Evolutionary conservation across 1,140 invertebrate genomes (phyloP).

Genomic region (Gerris buenoi): DNA sequence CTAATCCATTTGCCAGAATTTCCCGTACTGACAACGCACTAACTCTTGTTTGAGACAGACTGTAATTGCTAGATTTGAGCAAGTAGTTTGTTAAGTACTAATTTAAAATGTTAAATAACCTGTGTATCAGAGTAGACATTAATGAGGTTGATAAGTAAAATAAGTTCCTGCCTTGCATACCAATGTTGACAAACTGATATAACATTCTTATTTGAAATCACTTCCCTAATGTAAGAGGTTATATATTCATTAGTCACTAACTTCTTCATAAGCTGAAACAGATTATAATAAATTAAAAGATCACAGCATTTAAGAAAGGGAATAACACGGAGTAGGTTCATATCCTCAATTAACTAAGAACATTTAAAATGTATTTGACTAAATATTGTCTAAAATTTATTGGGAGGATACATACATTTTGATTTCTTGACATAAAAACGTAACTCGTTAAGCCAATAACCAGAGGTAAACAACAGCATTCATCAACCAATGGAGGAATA

Average conservation of each 20-base stretch:
- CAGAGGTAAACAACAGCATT: conserved; percentile 19
- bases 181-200: conserved; percentile 14
- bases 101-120: conserved; percentile 15
- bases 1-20: too few relatives aligned
- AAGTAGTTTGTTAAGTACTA: too few relatives aligned
- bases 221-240: conserved; percentile 14
- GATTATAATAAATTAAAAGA: background rate
- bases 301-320: too few relatives aligned
- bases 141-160: conserved; percentile 13
- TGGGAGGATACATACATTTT: conserved; percentile 13
- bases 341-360: too few relatives aligned
- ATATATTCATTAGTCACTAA: conserved; percentile 13
- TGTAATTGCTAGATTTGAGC: too few relatives aligned
- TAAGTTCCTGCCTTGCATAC: conserved; percentile 20
- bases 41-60: too few relatives aligned
- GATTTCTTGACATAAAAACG: conserved; percentile 13
- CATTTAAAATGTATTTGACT: too few relatives aligned
- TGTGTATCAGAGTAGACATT: conserved; percentile 15
- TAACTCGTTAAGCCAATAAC: conserved; percentile 14
- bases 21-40: too few relatives aligned
- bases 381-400: too few relatives aligned
- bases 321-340: too few relatives aligned
- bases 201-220: conserved; percentile 9
- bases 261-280: conserved; percentile 15
- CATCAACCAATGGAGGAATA: conserved; percentile 16